Evolutionary conservation across 2,113 vertebrate species (phyloP).

Genomic region (Okapia johnstoni): DNA sequence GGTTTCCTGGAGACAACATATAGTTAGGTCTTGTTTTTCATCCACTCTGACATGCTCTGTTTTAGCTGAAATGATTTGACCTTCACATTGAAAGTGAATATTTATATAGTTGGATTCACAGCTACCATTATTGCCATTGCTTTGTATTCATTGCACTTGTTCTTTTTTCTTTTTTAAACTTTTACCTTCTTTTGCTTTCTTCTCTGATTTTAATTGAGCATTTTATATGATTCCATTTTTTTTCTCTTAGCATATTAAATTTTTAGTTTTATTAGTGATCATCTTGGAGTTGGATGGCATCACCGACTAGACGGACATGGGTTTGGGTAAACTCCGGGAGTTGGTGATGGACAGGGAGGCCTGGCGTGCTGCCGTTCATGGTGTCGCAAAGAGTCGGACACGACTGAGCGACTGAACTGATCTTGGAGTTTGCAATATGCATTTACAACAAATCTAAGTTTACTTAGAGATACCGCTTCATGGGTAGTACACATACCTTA

Average conservation of each 20-base stretch:
- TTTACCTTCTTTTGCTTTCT: not conserved
- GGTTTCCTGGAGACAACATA: not conserved
- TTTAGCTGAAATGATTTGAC: not conserved
- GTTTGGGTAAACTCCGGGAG: too few species aligned
- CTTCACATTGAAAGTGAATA: not conserved
- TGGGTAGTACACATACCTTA: not conserved
- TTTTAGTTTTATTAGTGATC: not conserved
- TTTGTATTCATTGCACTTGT: not conserved
- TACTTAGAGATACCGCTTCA: not conserved
- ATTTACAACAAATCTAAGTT: not conserved
- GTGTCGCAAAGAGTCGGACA: too few species aligned
- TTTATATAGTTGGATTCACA: not conserved
- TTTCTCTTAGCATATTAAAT: not conserved
- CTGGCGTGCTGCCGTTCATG: too few species aligned
- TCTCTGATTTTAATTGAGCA: not conserved
- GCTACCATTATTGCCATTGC: not conserved
- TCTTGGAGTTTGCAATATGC: not conserved
- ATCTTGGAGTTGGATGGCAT: not conserved
- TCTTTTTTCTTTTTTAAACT: not conserved
- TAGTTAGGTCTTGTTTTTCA: not conserved
- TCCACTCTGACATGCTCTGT: not conserved
- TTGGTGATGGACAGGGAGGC: too few species aligned
- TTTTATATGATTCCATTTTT: not conserved
- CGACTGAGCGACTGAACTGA: too few species aligned
- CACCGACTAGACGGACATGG: too few species aligned